phyloP scores from a whole-genome alignment of 2,888 invertebrate genomes.

The Eubasilissa splendida region DNA sequence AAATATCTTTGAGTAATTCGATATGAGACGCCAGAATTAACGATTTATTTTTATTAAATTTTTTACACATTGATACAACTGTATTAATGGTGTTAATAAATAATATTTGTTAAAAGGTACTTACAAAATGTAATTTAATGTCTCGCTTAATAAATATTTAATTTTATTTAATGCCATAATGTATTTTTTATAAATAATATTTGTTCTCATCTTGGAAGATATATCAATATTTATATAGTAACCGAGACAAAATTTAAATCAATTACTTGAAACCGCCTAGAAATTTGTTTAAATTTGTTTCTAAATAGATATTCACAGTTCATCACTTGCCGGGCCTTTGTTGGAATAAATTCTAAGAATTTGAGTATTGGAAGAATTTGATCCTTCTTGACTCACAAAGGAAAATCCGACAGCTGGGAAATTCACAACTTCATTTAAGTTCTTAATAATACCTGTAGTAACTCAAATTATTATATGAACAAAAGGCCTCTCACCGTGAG shows the following conservation, averaged over 20 bases:
- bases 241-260: too few relatives aligned
- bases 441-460: conserved; percentile 26
- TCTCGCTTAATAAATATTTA: too few relatives aligned
- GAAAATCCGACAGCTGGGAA: conserved; percentile 15
- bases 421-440: conserved; percentile 24
- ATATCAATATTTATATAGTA: neutral
- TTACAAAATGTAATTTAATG: too few relatives aligned
- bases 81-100: too few relatives aligned
- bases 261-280: neutral
- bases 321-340: conserved; percentile 15
- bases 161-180: neutral
- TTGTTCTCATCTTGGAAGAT: conserved; percentile 29
- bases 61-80: too few relatives aligned
- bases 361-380: conserved; percentile 29
- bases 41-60: too few relatives aligned
- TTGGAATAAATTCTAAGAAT: conserved; percentile 15
- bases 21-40: too few relatives aligned
- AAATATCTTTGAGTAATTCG: too few relatives aligned
- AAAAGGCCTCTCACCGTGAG: conserved; percentile 28
- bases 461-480: conserved; percentile 30
- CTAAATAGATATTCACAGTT: neutral
- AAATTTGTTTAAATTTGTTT: neutral
- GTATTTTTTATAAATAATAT: conserved; percentile 5
- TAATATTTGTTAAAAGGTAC: too few relatives aligned
- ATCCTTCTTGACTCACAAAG: conserved; percentile 6